Base-by-base conservation (phyloP, 1,140 invertebrate species). In the Stenopsyche tienmushanensis region DNA sequence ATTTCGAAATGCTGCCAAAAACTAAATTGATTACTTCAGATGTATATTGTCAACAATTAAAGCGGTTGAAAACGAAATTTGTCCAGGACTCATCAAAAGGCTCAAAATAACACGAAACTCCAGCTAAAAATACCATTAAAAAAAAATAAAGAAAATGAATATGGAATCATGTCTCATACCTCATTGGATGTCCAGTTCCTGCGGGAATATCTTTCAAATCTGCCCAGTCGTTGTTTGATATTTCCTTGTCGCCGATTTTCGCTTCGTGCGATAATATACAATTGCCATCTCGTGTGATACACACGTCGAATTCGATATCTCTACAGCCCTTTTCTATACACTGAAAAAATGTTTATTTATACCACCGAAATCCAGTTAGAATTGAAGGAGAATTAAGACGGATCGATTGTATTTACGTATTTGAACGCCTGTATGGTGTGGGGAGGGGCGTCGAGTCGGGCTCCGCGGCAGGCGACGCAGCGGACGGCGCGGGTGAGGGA, bases 291-390 rank as follows among this genome's bases (percentile, higher is more conserved):
- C 81, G 83, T 0, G 89, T 90, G 10, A 90, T 80, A 10, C 82
- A 75, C 13, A 93, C 77, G 78, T 93, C 91, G 73, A 93, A 83
- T 75, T 93, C 91, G n/a, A 93, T 81, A 21, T 84, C 84, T 67
- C 79, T 82, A 67, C 86, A 89, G 0, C 89, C 87, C 71, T 83
- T 83, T 41, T 83, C 79, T 65, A 84, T 82, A 71, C 84, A 84
- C 87, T 89, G 74, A 49, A 82, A 83, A 64, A n/a, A n/a, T n/a
- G n/a, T n/a, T n/a, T n/a, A n/a, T n/a, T n/a, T n/a, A n/a, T n/a
- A n/a, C n/a, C n/a, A n/a, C n/a, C n/a, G n/a, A n/a, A n/a, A n/a
- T n/a, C n/a, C n/a, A n/a, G n/a, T n/a, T n/a, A n/a, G n/a, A n/a
- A n/a, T n/a, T n/a, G n/a, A n/a, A n/a, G n/a, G n/a, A n/a, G n/a